Evolutionary conservation across 2,113 vertebrate species (phyloP), one percentile per base, ranked within the genome.

Genomic region (Brachirus orientalis): DNA sequence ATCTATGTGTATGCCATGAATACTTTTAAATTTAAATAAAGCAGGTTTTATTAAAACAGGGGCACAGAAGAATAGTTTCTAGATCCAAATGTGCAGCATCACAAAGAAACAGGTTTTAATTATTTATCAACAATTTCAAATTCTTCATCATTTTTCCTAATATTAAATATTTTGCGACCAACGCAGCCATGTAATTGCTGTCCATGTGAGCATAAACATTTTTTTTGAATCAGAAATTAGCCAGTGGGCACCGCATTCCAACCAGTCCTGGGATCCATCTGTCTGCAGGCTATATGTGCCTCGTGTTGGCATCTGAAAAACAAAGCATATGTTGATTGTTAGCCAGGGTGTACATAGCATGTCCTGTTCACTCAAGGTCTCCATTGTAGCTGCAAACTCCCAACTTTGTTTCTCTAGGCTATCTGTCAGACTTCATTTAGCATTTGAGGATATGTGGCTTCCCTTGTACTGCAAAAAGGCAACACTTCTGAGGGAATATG

Each of bases 361-460:
- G 98, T 98, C 97, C 95, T 96, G 94, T 95, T 97, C 96, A 96
- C 93, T 98, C 94, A 97, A 92, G 94, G 94, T 95, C 96, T 95
- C 85, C 92, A 94, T 94, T 91, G 91, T 95, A 95, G 94, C 93
- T 93, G 86, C 95, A 95, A 92, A 92, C 95, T 96, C 93, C 88
- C 95, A 97, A 97, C 94, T 96, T 96, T 95, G 91, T 97, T 96
- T 96, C 98, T 98, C 94, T 91, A 92, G 98, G 97, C 96, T 92
- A 98, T 94, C 96, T 98, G 98, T 99, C 98, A 98, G 96, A 95
- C 90, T 92, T 92, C 93, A 98, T 98, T 98, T 98, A 95, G 93
- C 94, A 92, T 95, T 92, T 70, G 85, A 82, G 95, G 95, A 92
- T 93, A 95, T 92, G 93, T 83, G 92, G 93, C 95, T 95, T 95